Base-by-base conservation (phyloP, 2,888 invertebrate species). In the Lamproptera curius region DNA sequence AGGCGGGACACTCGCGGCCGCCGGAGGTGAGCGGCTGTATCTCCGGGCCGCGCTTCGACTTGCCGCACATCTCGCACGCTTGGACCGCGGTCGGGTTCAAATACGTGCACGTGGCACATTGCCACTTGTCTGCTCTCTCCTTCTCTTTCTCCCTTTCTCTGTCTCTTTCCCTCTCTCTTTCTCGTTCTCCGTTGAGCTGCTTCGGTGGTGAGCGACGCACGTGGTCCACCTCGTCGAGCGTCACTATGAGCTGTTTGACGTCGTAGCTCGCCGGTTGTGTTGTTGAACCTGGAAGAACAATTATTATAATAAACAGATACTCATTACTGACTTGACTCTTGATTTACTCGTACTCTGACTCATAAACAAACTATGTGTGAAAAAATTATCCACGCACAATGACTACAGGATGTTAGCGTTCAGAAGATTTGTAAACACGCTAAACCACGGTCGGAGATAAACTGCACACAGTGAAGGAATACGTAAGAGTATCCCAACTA, bases 51-150 rank as follows among this genome's bases (percentile, higher is more conserved):
- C 69, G 70, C 45, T 85, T 86, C 0, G 91, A 92, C 66, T 93
- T 94, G 15, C 92, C 91, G 62, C 94, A 94, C 90, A 94, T 94
- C 53, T 93, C 93, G 66, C 94, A 95, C 15, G 92, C 92, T 9
- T 89, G 88, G 15, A 73, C 71, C 0, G 66, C 60, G 0, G 70
- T 61, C 1, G 73, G 73, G 63, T 95, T 95, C 10, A 92, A 69
- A 68, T 88, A 94, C 0, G 95, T 95, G 73, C 95, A 95, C 0
- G 90, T 89, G 0, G 82, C 84, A 67, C 94, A 95, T 53, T 91
- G 89, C 95, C 94, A 95, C 52, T 82, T 87, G 36, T 67, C 70
- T 2, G 50, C 50, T n/a, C 53, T 47, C 16, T 63, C 68, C 3
- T 34, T 55, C 3, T 51, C 50, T 10, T 52, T 47, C 23, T 57